Conservation (phyloP, 2,888 invertebrate species). For the Dynastes hyllus region DNA sequence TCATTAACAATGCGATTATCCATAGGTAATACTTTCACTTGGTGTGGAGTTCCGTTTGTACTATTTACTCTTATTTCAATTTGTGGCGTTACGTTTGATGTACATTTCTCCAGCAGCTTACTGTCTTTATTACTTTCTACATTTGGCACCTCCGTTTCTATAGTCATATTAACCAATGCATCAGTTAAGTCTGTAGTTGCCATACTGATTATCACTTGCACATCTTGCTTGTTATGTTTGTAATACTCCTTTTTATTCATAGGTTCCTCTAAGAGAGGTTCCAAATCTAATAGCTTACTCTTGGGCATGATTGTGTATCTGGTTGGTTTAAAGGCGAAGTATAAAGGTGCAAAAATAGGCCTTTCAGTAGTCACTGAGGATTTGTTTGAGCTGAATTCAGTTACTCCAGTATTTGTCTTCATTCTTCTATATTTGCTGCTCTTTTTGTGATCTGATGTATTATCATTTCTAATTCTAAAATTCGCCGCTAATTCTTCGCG, state of each 20-base stretch:
- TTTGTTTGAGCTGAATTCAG: too few species aligned
- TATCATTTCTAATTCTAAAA: background rate
- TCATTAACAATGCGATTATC: too few species aligned
- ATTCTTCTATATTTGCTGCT: too few species aligned
- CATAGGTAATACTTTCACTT: too few species aligned
- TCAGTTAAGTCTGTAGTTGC: conserved; percentile 7
- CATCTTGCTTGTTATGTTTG: conserved; percentile 50
- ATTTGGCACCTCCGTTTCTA: too few species aligned
- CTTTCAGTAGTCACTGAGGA: background rate
- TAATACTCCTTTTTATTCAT: conserved; percentile 49
- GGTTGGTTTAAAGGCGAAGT: conserved; percentile 9
- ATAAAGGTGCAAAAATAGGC: conserved; percentile 5
- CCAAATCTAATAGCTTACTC: conserved; percentile 41
- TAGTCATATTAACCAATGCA: background rate
- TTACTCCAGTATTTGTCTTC: too few species aligned
- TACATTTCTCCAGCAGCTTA: too few species aligned
- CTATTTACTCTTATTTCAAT: too few species aligned
- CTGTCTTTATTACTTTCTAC: too few species aligned
- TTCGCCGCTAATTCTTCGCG: background rate
- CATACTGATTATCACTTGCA: conserved; percentile 44
- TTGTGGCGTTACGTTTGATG: too few species aligned
- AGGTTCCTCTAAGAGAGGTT: conserved; percentile 49
- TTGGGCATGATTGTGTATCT: conserved; percentile 19
- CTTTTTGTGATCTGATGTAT: too few species aligned
- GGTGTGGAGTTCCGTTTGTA: too few species aligned